These are phyloP conservation scores for Aplysina aerophoba DNA, from an alignment of 37 sponge, comb jelly and placozoan species.

Conservation along the genomic window DNA sequence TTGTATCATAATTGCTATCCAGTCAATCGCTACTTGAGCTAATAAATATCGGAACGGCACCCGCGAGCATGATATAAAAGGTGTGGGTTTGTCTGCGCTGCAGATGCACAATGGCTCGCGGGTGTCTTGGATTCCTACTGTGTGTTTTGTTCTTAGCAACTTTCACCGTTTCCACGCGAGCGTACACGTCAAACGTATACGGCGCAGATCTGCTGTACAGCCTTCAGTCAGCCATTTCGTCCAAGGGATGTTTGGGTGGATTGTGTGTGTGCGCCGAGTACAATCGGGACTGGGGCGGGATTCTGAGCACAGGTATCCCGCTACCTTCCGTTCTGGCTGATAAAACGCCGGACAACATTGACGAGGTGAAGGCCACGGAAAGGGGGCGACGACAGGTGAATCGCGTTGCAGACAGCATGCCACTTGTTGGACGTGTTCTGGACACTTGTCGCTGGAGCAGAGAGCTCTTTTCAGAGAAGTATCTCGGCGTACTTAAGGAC, in stretches of 20 bases:
- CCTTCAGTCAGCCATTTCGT: neutral
- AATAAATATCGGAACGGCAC: too few relatives aligned
- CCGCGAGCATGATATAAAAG: too few relatives aligned
- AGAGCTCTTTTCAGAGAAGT: neutral
- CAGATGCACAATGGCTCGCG: neutral
- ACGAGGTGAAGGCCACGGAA: neutral
- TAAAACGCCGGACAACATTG: neutral
- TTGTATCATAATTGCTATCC: too few relatives aligned
- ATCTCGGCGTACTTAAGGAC: neutral
- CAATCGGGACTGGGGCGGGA: slow-evolving; percentile 7
- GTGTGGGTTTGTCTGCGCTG: too few relatives aligned
- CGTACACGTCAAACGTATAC: neutral
- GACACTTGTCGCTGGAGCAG: slow-evolving; percentile 14
- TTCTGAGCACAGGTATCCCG: neutral
- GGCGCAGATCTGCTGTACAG: neutral
- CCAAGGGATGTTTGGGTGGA: slow-evolving; percentile 10
- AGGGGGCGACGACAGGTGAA: neutral
- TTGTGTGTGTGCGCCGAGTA: slow-evolving; percentile 7
- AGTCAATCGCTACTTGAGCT: too few relatives aligned
- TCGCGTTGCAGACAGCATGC: slow-evolving; percentile 10
- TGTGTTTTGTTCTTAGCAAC: neutral
- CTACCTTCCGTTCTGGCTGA: neutral
- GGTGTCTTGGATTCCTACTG: neutral
- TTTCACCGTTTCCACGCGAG: neutral
- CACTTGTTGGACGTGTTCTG: neutral